phyloP scores from a whole-genome alignment of 2,113 vertebrate species.

The Syngnathus floridae region DNA sequence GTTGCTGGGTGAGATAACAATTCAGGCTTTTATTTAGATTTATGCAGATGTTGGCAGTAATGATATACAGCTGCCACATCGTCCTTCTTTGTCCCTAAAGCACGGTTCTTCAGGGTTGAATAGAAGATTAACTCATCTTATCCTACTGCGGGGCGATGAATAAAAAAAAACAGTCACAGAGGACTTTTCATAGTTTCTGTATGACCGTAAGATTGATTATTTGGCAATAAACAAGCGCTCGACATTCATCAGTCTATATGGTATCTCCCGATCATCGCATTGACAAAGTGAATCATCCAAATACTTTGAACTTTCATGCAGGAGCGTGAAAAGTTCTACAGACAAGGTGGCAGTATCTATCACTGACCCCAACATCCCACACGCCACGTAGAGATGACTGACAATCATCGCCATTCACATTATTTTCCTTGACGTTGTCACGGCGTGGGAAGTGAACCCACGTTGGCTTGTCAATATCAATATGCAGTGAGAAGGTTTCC shows the following conservation, averaged over 20 bases:
- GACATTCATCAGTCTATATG: background rate
- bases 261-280: background rate
- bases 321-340: background rate
- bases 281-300: background rate
- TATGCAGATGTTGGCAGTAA: constrained; percentile 64
- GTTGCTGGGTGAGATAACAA: constrained; percentile 44
- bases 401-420: no score
- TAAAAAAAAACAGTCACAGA: background rate
- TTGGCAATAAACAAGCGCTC: background rate
- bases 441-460: no score
- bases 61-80: constrained; percentile 49
- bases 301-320: background rate
- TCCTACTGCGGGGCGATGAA: background rate
- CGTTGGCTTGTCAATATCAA: background rate
- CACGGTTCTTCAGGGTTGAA: constrained; percentile 20
- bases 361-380: no score
- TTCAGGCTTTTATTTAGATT: constrained; percentile 66
- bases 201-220: background rate
- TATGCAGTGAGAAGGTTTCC: background rate
- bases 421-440: no score
- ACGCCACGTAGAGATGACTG: no score
- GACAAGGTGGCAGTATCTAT: background rate
- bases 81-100: constrained; percentile 33
- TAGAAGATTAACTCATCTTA: constrained; percentile 16
- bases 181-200: background rate